Conservation (phyloP, 2,888 invertebrate species). For the Lasioglossum pauxillum region DNA sequence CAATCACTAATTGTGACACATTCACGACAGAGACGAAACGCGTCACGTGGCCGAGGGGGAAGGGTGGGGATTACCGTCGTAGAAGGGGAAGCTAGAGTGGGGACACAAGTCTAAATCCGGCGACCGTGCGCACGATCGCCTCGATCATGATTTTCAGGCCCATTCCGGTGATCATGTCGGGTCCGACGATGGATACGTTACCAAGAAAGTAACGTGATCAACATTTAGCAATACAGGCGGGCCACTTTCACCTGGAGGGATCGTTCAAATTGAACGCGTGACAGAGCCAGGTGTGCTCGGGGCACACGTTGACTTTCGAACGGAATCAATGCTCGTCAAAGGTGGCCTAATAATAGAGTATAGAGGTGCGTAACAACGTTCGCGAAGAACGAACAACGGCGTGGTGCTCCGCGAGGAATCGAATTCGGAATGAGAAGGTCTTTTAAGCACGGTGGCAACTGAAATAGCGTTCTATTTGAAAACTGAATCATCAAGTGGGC, state of each 20-base stretch:
- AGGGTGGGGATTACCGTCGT: no score
- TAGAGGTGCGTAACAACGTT: not conserved
- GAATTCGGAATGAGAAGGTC: not conserved
- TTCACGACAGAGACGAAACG: no score
- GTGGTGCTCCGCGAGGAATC: not conserved
- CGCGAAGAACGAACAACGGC: not conserved
- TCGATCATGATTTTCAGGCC: not conserved
- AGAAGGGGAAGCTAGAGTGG: no score
- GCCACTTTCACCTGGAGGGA: constrained; percentile 32
- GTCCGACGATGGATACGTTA: not conserved
- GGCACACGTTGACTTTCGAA: constrained; percentile 4
- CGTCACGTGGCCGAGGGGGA: no score
- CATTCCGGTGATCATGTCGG: no score
- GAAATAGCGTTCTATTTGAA: constrained; percentile 32
- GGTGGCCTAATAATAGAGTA: constrained; percentile 1
- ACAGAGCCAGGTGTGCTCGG: not conserved
- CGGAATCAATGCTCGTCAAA: not conserved
- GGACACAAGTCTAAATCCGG: no score
- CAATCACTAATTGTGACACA: no score
- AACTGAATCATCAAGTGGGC: constrained; percentile 22
- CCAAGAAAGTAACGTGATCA: not conserved
- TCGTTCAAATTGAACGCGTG: constrained; percentile 23
- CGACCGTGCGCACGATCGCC: not conserved
- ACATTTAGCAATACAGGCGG: constrained; percentile 10
- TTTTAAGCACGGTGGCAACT: not conserved